Percentiles rank a stretch among this genome's conserved stretches.
Evolutionary conservation across 2,113 vertebrate genomes (phyloP).

Genomic region (Mesocricetus auratus): DNA sequence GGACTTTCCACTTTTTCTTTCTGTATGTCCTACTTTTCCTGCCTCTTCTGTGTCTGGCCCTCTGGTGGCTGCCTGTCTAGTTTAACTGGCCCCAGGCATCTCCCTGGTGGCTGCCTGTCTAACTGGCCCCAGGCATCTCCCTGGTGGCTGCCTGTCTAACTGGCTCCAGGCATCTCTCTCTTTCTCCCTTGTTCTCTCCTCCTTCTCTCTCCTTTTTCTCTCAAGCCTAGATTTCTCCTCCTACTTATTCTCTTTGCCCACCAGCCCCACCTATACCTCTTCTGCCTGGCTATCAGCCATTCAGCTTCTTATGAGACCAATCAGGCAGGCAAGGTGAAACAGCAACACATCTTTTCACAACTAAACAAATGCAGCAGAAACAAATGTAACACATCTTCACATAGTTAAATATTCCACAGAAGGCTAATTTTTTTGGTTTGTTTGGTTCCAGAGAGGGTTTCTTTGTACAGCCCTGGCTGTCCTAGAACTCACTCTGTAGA

Average conservation of each 20-base stretch:
- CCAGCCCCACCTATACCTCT: background rate
- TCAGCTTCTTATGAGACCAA: background rate
- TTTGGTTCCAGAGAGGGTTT: background rate
- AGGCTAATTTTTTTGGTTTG: background rate
- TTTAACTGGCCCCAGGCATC: no score
- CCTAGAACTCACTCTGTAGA: background rate
- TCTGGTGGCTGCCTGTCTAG: background rate
- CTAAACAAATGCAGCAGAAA: background rate
- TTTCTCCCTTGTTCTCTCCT: no score
- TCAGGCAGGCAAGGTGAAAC: background rate
- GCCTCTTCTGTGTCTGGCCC: background rate
- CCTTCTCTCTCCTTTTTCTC: background rate
- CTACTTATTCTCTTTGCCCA: background rate
- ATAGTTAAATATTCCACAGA: background rate
- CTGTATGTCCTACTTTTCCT: background rate
- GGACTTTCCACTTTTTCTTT: background rate
- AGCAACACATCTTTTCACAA: background rate
- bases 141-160: background rate
- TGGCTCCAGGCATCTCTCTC: no score
- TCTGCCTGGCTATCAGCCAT: background rate
- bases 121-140: no score
- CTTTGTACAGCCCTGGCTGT: background rate
- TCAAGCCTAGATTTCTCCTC: background rate
- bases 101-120: no score
- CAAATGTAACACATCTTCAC: background rate